These are phyloP conservation scores for Crepidodera aurea DNA, from an alignment of 2,888 invertebrate genomes.

Conservation along the genomic window DNA sequence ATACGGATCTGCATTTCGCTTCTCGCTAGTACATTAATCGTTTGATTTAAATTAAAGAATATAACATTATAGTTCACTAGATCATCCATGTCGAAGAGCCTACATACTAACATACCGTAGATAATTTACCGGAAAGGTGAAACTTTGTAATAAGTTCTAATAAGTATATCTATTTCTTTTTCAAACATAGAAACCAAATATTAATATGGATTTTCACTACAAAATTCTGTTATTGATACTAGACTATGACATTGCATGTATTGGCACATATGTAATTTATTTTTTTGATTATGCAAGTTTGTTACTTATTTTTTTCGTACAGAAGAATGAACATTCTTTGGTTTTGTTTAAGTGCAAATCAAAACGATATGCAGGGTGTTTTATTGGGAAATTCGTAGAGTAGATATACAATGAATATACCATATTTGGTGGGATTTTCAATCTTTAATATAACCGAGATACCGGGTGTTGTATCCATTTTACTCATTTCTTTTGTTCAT, in stretches of 20 bases:
- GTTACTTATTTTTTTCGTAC: conserved; percentile 6
- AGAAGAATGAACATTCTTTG: neutral
- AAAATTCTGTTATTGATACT: conserved; percentile 2
- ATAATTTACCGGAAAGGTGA: conserved; percentile 3
- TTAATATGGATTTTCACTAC: neutral
- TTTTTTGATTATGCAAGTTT: neutral
- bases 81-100: conserved; percentile 14
- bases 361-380: no score
- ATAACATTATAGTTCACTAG: neutral
- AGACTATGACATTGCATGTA: conserved; percentile 16
- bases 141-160: neutral
- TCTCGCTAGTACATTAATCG: neutral
- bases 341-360: neutral
- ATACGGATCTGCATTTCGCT: no score
- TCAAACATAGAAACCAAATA: neutral
- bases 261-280: conserved; percentile 3
- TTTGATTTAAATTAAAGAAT: neutral
- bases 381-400: no score
- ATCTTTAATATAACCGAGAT: no score
- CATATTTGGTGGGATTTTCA: no score
- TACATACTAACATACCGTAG: conserved; percentile 2
- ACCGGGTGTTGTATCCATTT: no score
- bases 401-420: no score
- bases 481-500: no score
- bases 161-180: neutral